Conservation (phyloP, 2,113 vertebrate genomes). For the Oxyura jamaicensis region DNA sequence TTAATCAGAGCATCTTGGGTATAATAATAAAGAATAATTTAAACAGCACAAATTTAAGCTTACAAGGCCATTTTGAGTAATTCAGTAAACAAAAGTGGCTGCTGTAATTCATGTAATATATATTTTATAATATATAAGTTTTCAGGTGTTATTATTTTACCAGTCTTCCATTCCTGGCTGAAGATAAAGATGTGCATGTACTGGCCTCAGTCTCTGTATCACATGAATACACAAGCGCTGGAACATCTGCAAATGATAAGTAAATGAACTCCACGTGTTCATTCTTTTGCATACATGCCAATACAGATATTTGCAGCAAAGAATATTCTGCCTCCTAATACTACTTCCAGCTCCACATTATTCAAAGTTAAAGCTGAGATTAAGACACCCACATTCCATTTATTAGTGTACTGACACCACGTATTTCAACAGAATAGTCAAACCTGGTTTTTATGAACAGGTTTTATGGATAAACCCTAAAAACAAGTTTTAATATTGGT, state of each 20-base stretch:
- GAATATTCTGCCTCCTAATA: not conserved
- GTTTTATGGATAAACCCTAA: not conserved
- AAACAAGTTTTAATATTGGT: not conserved
- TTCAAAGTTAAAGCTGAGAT: not conserved
- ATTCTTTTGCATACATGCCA: not conserved
- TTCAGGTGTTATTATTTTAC: slow-evolving; percentile 73
- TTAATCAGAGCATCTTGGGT: not conserved
- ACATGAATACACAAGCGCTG: slow-evolving; percentile 98
- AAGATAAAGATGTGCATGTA: slow-evolving; percentile 97
- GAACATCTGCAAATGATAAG: slow-evolving; percentile 88
- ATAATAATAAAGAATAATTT: not conserved
- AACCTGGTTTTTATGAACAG: not conserved
- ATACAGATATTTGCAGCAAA: not conserved
- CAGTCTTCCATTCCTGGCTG: slow-evolving; percentile 98
- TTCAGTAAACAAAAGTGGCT: not conserved
- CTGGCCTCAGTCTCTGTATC: slow-evolving; percentile 94
- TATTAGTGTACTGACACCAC: fast-evolving
- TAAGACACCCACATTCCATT: not conserved
- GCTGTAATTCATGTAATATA: not conserved
- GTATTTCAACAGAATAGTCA: not conserved
- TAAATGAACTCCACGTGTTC: not conserved
- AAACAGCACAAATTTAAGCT: not conserved
- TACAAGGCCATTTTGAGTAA: not conserved
- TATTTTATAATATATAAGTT: too few relatives aligned
- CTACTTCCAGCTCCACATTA: not conserved